Base-by-base conservation (phyloP, 2,888 invertebrate species). In the Morpho achilles region DNA sequence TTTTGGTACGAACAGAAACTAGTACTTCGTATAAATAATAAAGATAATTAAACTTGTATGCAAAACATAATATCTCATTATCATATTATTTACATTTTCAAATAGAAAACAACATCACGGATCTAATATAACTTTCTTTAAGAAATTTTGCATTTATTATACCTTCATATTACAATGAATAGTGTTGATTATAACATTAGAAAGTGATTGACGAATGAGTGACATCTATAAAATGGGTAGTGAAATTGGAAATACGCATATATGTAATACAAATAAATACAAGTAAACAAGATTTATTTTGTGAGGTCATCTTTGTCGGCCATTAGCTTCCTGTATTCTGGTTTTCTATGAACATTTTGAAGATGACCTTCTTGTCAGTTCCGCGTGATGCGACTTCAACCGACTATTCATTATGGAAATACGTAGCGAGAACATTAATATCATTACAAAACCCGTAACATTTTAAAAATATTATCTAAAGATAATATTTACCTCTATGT, bases 261-360 rank as follows among this genome's bases (percentile, higher is more conserved):
- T 46, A 47, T 22, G 9, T 10, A 49, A 42, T 22, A 47, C 8
- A 10, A 7, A 50, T 23, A 7, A 16, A 50, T 8, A 16, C 41
- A 41, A 50, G 41, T n/a, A 16, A 43, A 52, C 48, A 47, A 55
- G 48, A 58, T 58, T 72, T 66, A 74, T 76, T 69, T 77, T 65
- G 75, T 78, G 84, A 85, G 84, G 84, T 73, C 79, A 73, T 64
- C 71, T 45, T 56, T 50, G 59, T 69, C 68, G 76, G 53, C 50
- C 58, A 58, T 63, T 60, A 71, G 67, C 77, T 83, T 84, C 83
- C 80, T 82, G 75, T 75, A 71, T 71, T 76, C 70, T 70, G 69
- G 68, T 71, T 71, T 72, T 74, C 72, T 72, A 75, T 66, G 65
- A 70, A 64, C 67, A 67, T 73, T 76, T 77, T 68, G 69, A 67